Evolutionary conservation across 2,888 invertebrate genomes (phyloP).

Genomic region (Ophion slaviceki): DNA sequence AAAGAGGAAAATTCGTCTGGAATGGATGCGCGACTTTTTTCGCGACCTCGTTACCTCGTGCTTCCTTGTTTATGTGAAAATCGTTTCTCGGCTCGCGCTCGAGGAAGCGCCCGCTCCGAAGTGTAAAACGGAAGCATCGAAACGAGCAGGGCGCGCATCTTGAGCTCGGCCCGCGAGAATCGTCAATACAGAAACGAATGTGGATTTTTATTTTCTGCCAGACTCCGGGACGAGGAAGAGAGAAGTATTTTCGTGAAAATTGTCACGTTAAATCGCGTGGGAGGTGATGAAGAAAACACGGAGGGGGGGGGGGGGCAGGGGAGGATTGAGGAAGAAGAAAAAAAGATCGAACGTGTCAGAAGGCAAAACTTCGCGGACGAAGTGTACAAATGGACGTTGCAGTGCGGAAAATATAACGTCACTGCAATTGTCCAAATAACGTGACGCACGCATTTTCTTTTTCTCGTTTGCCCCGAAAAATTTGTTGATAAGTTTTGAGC

Average conservation of each 20-base stretch:
- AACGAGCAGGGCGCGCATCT: not conserved
- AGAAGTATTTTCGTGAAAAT: not conserved
- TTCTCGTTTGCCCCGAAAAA: not conserved
- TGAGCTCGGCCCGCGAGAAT: not conserved
- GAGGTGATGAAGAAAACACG: not conserved
- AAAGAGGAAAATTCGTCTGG: not conserved
- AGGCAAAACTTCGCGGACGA: not conserved
- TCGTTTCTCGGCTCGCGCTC: not conserved
- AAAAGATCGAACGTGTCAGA: not conserved
- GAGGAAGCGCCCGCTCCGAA: not conserved
- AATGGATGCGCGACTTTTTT: not conserved
- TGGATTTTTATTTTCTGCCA: not conserved
- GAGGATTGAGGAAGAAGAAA: not conserved
- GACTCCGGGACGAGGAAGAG: not conserved
- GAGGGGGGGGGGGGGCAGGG: not conserved
- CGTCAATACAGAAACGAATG: not conserved
- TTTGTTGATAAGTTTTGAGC: not conserved
- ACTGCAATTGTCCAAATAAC: too few species aligned
- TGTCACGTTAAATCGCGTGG: not conserved
- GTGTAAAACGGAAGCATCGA: not conserved
- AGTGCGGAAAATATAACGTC: too few species aligned
- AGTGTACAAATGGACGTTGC: not conserved
- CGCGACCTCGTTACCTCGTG: not conserved
- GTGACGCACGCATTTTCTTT: not conserved
- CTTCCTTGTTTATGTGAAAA: not conserved